These are phyloP conservation scores for Marasmarcha lunaedactyla DNA, from an alignment of 2,888 invertebrate genomes.

Conservation along the genomic window DNA sequence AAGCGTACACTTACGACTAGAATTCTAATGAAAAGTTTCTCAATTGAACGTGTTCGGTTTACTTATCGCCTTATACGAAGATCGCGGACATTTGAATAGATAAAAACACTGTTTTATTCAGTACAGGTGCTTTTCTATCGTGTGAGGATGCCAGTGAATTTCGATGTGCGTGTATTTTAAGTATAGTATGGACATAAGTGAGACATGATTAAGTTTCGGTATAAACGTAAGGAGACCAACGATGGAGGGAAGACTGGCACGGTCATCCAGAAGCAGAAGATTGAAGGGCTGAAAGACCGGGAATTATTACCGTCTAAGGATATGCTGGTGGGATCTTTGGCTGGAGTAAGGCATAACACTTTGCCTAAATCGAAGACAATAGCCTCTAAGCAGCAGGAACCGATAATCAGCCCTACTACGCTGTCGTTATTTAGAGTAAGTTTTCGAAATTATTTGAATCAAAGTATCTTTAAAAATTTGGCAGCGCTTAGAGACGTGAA, in stretches of 20 bases:
- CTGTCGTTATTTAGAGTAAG: constrained; percentile 58
- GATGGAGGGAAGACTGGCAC: constrained; percentile 41
- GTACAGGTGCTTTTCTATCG: constrained; percentile 20
- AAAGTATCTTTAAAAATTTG: no score
- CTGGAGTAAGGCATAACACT: constrained; percentile 55
- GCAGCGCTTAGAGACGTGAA: no score
- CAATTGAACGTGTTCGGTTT: constrained; percentile 48
- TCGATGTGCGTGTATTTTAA: background rate
- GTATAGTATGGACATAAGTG: constrained; percentile 42
- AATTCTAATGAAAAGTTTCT: constrained; percentile 49
- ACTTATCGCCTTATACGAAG: constrained; percentile 53
- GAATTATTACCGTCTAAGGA: constrained; percentile 61
- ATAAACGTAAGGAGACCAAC: constrained; percentile 71
- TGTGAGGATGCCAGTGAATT: constrained; percentile 19
- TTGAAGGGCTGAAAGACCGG: constrained; percentile 49
- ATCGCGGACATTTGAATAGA: constrained; percentile 46
- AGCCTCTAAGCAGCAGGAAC: constrained; percentile 32
- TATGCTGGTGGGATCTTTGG: constrained; percentile 45
- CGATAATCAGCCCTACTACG: constrained; percentile 44
- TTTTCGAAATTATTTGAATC: no score
- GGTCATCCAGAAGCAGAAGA: constrained; percentile 57
- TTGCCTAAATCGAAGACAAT: constrained; percentile 50
- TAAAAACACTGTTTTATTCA: constrained; percentile 28
- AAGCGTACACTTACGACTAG: constrained; percentile 24
- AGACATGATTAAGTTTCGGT: constrained; percentile 75